These are phyloP conservation scores for Myotis findleyi DNA, from an alignment of 2,797 vertebrate genomes.

Conservation along the genomic window DNA sequence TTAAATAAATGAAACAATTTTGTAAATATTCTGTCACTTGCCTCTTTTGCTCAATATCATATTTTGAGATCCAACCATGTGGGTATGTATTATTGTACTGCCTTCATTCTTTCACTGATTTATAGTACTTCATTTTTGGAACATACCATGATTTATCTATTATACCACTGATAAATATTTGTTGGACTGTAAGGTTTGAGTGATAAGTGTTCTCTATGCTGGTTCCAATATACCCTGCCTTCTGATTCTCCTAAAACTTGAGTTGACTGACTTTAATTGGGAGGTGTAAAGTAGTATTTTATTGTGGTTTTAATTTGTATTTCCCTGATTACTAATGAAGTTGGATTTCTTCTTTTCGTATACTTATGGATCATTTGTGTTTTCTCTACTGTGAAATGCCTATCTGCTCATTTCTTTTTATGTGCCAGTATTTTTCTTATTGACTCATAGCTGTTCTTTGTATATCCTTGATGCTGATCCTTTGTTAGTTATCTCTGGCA, in stretches of 20 bases:
- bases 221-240: neutral
- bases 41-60: neutral
- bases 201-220: neutral
- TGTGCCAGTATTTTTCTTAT: neutral
- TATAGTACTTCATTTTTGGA: neutral
- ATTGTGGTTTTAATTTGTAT: constrained; percentile 25
- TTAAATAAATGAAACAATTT: constrained; percentile 23
- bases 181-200: neutral
- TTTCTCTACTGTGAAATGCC: neutral
- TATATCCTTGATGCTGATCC: neutral
- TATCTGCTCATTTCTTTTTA: neutral
- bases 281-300: neutral
- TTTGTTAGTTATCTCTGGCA: neutral
- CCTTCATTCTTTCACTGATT: neutral
- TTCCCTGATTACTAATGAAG: neutral
- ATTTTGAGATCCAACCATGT: neutral
- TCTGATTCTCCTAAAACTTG: neutral
- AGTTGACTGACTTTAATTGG: constrained; percentile 16
- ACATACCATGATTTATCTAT: neutral
- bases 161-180: neutral
- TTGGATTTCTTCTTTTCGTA: neutral
- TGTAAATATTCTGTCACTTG: neutral
- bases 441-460: neutral
- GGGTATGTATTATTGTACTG: neutral
- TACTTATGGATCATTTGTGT: neutral